Base-by-base conservation (phyloP, 2,888 invertebrate genomes). In the Oligia strigilis region DNA sequence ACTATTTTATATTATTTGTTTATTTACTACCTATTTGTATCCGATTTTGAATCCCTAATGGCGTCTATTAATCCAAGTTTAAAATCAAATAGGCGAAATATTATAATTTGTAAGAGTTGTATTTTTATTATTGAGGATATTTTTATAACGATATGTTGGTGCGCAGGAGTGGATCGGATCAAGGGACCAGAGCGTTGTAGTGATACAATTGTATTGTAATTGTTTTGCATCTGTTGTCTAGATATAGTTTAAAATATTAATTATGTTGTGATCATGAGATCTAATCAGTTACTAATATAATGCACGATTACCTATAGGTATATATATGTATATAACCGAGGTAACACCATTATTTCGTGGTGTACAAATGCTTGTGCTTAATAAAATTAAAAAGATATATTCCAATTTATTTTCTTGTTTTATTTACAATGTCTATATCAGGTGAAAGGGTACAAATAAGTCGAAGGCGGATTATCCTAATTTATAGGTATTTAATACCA, bases 361-460 rank as follows among this genome's bases (percentile, higher is more conserved):
- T 92, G 93, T 91, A 77, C 72, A 90, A 91, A 93, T 90, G 96
- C 96, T 96, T 97, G 94, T 95, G 96, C 96, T 96, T 97, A 94
- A 94, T 94, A 92, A 93, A 94, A 94, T 92, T 92, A 94, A 94
- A 94, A 94, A 93, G 90, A 93, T 95, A 95, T 95, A 95, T 94
- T 94, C 93, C 92, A 92, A 94, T 93, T 94, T 94, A 89, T 84
- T 83, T 87, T 80, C 80, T 83, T 83, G 86, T 94, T 94, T 94
- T 92, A 92, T 92, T 94, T 91, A 84, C 87, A 89, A 77, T 64
- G 49, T 72, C 29, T 74, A 9, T 62, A 80, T 58, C 64, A 70
- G 49, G 55, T 67, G 76, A 65, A 74, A 46, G 77, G 73, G 69
- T 69, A 83, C 58, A 80, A 77, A 72, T 81, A 62, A 84, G 17